phyloP scores from a whole-genome alignment of 1,140 invertebrate species.

The Holcopasites calliopsidis region DNA sequence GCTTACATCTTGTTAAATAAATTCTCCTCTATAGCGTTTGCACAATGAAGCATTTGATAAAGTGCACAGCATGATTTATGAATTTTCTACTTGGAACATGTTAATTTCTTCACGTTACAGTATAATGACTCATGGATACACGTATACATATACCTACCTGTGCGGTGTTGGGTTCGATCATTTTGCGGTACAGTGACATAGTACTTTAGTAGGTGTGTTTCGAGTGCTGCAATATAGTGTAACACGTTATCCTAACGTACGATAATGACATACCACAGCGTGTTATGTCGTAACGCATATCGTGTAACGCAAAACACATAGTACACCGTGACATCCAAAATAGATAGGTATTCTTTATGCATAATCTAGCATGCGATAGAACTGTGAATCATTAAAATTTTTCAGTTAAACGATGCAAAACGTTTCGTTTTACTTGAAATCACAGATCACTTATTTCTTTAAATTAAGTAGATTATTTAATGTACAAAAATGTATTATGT shows the following conservation, averaged over 20 bases:
- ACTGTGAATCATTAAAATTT: background rate
- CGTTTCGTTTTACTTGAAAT: too few species aligned
- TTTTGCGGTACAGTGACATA: background rate
- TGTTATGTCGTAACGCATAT: background rate
- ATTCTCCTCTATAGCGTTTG: too few species aligned
- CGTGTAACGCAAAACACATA: conserved; percentile 4
- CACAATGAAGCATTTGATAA: too few species aligned
- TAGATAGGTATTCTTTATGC: conserved; percentile 5
- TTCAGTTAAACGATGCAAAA: too few species aligned
- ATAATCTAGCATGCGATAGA: background rate
- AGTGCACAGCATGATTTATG: too few species aligned
- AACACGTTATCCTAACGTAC: conserved; percentile 12
- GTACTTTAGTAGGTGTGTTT: background rate
- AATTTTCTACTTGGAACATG: too few species aligned
- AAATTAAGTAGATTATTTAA: too few species aligned
- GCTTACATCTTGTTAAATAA: too few species aligned
- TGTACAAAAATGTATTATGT: too few species aligned
- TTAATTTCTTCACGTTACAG: too few species aligned
- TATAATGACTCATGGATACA: too few species aligned
- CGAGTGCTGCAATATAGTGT: background rate
- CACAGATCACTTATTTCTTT: too few species aligned
- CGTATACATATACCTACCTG: background rate
- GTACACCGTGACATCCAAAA: background rate
- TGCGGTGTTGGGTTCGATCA: background rate
- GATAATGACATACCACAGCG: conserved; percentile 12